Base-by-base conservation (phyloP, 2,888 invertebrate genomes). In the Eudasyphora cyanicolor region DNA sequence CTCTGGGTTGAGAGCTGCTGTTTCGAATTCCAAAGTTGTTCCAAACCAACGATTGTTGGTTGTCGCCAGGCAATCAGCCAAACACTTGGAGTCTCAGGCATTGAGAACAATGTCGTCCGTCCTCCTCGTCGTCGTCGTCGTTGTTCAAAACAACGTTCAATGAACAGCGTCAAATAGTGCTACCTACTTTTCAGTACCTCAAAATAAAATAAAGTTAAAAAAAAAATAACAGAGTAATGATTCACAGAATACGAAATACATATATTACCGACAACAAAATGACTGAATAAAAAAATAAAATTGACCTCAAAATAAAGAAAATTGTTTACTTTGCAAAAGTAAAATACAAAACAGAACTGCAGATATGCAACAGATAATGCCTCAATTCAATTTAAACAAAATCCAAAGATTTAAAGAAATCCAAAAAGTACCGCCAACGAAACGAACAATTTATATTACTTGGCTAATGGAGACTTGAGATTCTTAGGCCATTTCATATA, bases 281-380 rank as follows among this genome's bases (percentile, higher is more conserved):
- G 71, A 81, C 19, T 42, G 8, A 54, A 70, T 49, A 24, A 17
- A 5, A 77, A 77, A 70, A 42, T 75, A 71, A 79, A 62, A 67
- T 76, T 51, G 70, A 79, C 79, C 76, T 76, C 29, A 79, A 60
- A 82, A 64, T 70, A 78, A 32, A 27, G 42, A 70, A 74, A 76
- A 71, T 64, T 81, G 45, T 45, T 62, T 62, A 45, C 51, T 14
- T 64, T 45, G 19, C 49, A 73, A 62, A 54, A 54, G 19, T 38
- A 73, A 62, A 54, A 54, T 19, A 60, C 19, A 27, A 62, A 69
- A 51, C 62, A 54, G 12, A 78, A 38, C 4, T 2, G 12, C 38
- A 7, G 38, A 38, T 2, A 38, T 12, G 14, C 60, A 78, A 24
- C 24, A 62, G 24, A 8, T 29, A 45, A 49, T 38, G 21, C 2